phyloP scores from a whole-genome alignment of 2,797 vertebrate species.

The Coendou prehensilis region DNA sequence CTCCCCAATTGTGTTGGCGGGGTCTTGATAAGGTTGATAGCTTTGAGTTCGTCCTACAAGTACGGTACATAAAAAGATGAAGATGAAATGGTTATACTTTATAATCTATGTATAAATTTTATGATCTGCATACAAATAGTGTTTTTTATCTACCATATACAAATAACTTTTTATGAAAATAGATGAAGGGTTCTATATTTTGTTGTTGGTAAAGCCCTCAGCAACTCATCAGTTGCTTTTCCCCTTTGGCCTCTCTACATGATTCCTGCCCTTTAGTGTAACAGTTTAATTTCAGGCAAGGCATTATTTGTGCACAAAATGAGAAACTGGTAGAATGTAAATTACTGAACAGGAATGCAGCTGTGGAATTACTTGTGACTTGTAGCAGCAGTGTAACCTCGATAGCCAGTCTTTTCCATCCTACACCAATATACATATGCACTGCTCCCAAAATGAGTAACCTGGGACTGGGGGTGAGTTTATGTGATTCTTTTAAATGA shows the following conservation, averaged over 20 bases:
- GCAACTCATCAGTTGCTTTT: background rate
- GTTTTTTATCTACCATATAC: background rate
- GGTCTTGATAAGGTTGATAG: background rate
- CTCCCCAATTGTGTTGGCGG: background rate
- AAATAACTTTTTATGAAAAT: background rate
- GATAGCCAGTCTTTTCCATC: background rate
- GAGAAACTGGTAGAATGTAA: background rate
- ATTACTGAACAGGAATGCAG: background rate
- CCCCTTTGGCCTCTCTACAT: background rate
- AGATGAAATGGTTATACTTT: constrained; percentile 2
- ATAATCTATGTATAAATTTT: background rate
- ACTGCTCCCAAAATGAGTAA: background rate
- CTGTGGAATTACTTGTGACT: background rate
- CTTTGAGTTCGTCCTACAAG: background rate
- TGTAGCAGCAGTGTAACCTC: background rate
- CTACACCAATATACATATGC: background rate
- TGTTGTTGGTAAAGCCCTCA: background rate
- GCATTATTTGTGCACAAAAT: constrained; percentile 13
- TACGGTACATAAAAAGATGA: background rate
- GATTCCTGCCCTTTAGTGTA: background rate
- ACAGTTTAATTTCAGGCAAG: constrained; percentile 4
- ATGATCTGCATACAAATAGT: background rate
- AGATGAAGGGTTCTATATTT: background rate
- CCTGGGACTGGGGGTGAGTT: background rate
- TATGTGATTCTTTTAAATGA: background rate